Evolutionary conservation across 2,797 vertebrate species (phyloP).

Genomic region (Enteromius thamalakanensis): DNA sequence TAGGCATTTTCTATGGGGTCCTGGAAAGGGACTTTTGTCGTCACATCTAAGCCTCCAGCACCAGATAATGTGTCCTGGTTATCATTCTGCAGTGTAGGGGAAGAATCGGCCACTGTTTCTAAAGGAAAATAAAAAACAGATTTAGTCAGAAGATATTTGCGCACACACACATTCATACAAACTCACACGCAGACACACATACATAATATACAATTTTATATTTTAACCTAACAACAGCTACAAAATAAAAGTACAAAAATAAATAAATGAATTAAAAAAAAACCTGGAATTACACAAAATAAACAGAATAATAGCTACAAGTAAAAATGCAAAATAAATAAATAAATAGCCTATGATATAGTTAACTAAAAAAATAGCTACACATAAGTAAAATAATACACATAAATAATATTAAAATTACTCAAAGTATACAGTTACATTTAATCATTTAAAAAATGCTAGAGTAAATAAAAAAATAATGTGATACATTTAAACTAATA

Average conservation of each 20-base stretch:
- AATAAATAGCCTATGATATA: background rate
- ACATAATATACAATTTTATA: background rate
- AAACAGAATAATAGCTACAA: background rate
- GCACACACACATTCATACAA: too few species aligned
- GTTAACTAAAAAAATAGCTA: background rate
- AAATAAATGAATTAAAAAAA: background rate
- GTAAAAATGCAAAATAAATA: background rate
- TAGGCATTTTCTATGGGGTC: conserved; percentile 65
- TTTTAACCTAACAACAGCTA: background rate
- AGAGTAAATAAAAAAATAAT: background rate
- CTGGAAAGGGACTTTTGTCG: conserved; percentile 72
- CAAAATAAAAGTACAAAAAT: background rate
- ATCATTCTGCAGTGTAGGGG: conserved; percentile 83
- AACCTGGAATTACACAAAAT: background rate
- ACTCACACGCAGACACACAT: too few species aligned
- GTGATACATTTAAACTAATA: background rate
- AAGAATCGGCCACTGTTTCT: conserved; percentile 78
- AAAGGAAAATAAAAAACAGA: background rate
- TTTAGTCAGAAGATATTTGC: background rate
- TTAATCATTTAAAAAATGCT: background rate
- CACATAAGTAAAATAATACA: background rate
- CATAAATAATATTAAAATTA: too few species aligned
- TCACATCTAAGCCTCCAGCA: conserved; percentile 77
- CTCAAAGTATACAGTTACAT: background rate
- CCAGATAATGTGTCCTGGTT: conserved; percentile 88